A percentile compares a stretch with the other conserved stretches of the same genome.
phyloP scores from a whole-genome alignment of 2,113 vertebrate species.

The Petaurus breviceps region DNA sequence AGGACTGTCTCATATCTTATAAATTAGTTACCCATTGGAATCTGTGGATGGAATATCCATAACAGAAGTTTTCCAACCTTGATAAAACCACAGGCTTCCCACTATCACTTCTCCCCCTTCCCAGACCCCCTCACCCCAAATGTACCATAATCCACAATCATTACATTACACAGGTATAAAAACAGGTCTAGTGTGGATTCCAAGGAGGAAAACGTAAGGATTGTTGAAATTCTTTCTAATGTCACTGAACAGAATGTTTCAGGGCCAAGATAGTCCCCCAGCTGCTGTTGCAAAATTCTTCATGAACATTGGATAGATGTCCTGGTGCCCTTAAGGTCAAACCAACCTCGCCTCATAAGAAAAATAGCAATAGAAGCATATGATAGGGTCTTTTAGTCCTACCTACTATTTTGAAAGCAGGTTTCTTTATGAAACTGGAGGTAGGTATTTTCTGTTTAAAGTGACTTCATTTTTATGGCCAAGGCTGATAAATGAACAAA shows the following conservation, averaged over 20 bases:
- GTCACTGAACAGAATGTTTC: background rate
- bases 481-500: background rate
- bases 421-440: background rate
- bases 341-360: background rate
- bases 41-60: background rate
- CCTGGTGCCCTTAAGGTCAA: background rate
- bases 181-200: background rate
- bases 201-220: background rate
- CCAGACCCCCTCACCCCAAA: background rate
- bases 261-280: background rate
- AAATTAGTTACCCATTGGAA: background rate
- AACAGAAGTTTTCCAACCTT: background rate
- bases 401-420: background rate
- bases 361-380: background rate
- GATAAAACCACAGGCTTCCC: background rate
- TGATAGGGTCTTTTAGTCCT: background rate
- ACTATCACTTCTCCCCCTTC: background rate
- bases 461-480: background rate
- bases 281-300: background rate
- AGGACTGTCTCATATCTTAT: too few relatives aligned
- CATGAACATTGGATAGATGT: background rate
- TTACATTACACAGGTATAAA: background rate
- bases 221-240: background rate
- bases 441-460: slow-evolving; percentile 15
- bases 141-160: background rate